A percentile compares a stretch with the other conserved stretches of the same genome.
Evolutionary conservation across 2,113 vertebrate species (phyloP).

Genomic region (Stigmatopora nigra): DNA sequence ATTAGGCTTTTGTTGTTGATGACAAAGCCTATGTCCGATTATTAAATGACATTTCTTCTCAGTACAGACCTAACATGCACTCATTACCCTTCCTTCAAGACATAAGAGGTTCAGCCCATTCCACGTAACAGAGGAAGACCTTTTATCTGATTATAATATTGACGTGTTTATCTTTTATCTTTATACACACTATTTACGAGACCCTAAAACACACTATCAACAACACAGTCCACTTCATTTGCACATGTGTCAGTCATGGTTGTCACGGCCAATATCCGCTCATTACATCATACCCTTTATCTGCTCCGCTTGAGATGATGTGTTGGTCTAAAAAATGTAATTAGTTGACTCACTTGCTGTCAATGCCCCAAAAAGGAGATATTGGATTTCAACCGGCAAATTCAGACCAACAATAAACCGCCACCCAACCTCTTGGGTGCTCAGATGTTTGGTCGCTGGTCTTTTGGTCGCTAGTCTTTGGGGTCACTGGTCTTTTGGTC

Average conservation of each 20-base stretch:
- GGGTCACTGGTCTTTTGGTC: too few relatives aligned
- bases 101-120: constrained; percentile 14
- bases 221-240: constrained; percentile 2
- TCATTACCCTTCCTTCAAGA: constrained; percentile 18
- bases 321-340: neutral
- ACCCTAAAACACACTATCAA: constrained; percentile 7
- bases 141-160: constrained; percentile 13
- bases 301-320: neutral
- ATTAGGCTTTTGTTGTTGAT: too few relatives aligned
- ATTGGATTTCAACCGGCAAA: neutral
- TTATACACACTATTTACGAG: neutral
- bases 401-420: neutral
- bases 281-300: constrained; percentile 26
- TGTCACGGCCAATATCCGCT: constrained; percentile 11
- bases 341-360: neutral
- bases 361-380: neutral
- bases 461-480: too few relatives aligned
- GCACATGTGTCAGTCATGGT: neutral
- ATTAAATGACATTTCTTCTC: neutral
- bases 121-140: constrained; percentile 5
- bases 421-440: too few relatives aligned
- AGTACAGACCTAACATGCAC: neutral
- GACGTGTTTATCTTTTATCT: neutral
- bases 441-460: too few relatives aligned
- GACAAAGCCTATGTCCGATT: too few relatives aligned